Evolutionary conservation across 1,140 invertebrate genomes (phyloP).

Genomic region (Drosophila eugracilis): DNA sequence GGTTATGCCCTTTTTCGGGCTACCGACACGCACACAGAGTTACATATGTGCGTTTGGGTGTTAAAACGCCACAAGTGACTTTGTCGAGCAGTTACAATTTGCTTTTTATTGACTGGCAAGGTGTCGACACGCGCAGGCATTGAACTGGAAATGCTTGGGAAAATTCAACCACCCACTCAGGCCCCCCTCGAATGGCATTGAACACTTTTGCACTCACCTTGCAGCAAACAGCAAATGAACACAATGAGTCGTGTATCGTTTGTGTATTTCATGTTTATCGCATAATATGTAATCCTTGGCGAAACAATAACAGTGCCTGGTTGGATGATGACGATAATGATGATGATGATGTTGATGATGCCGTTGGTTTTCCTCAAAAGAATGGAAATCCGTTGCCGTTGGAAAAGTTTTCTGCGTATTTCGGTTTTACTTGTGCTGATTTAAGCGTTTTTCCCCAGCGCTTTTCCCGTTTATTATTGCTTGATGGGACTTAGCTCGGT

Average conservation of each 20-base stretch:
- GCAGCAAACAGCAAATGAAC: slow-evolving; percentile 81
- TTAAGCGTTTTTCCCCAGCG: slow-evolving; percentile 67
- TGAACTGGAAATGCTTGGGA: slow-evolving; percentile 52
- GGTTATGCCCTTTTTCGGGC: slow-evolving; percentile 29
- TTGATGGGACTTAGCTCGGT: slow-evolving; percentile 56
- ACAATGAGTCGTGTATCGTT: slow-evolving; percentile 76
- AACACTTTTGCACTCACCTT: slow-evolving; percentile 72
- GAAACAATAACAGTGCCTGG: slow-evolving; percentile 43
- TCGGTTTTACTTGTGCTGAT: slow-evolving; percentile 52
- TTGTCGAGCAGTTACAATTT: slow-evolving; percentile 80
- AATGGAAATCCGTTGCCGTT: slow-evolving; percentile 38
- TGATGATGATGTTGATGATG: slow-evolving; percentile 58
- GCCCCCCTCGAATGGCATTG: slow-evolving; percentile 1
- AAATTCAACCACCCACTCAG: background rate
- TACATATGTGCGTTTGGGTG: slow-evolving; percentile 67
- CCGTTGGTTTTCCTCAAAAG: slow-evolving; percentile 7
- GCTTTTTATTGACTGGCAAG: slow-evolving; percentile 81
- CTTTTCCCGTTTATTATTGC: slow-evolving; percentile 66
- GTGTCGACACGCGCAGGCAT: slow-evolving; percentile 56
- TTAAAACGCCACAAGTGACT: slow-evolving; percentile 80
- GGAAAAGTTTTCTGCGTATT: slow-evolving; percentile 41
- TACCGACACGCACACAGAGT: slow-evolving; percentile 54
- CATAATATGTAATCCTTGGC: slow-evolving; percentile 77
- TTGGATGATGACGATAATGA: slow-evolving; percentile 38
- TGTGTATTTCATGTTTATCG: slow-evolving; percentile 79